phyloP scores from a whole-genome alignment of 2,888 invertebrate species.

The Dasypolia templi region DNA sequence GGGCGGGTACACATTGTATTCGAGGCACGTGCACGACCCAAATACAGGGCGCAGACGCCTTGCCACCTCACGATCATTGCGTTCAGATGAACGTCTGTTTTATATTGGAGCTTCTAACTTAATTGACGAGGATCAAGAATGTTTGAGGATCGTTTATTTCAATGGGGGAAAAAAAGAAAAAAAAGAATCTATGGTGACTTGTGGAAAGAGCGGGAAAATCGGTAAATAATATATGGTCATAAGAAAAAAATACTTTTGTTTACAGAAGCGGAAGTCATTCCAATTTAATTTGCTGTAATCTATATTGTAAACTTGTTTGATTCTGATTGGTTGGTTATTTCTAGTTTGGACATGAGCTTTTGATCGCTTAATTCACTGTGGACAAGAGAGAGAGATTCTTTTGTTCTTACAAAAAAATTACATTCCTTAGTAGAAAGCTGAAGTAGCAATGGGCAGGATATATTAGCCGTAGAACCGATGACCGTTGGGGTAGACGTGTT shows the following conservation, averaged over 20 bases:
- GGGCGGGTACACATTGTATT: conserved; percentile 62
- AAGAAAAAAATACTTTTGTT: not conserved
- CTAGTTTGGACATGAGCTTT: not conserved
- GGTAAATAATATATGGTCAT: not conserved
- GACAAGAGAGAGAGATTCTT: not conserved
- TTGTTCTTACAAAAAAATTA: not conserved
- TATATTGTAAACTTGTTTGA: not conserved
- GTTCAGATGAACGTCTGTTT: conserved; percentile 57
- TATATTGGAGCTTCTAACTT: conserved; percentile 52
- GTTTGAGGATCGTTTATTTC: conserved; percentile 53
- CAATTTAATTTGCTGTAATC: not conserved
- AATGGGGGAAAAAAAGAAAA: conserved; percentile 20
- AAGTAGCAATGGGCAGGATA: no score
- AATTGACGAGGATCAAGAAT: conserved; percentile 47
- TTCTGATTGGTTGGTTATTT: not conserved
- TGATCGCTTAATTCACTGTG: no score
- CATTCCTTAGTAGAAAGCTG: no score
- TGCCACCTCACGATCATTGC: conserved; percentile 59
- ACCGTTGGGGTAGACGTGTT: no score
- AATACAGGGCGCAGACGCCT: conserved; percentile 78
- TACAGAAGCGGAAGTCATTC: not conserved
- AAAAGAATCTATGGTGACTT: conserved; percentile 17
- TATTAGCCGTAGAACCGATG: no score
- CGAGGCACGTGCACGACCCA: conserved; percentile 81
- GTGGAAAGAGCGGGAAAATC: conserved; percentile 10